phyloP scores from a whole-genome alignment of 2,888 invertebrate species.

The Dryadula phaetusa region DNA sequence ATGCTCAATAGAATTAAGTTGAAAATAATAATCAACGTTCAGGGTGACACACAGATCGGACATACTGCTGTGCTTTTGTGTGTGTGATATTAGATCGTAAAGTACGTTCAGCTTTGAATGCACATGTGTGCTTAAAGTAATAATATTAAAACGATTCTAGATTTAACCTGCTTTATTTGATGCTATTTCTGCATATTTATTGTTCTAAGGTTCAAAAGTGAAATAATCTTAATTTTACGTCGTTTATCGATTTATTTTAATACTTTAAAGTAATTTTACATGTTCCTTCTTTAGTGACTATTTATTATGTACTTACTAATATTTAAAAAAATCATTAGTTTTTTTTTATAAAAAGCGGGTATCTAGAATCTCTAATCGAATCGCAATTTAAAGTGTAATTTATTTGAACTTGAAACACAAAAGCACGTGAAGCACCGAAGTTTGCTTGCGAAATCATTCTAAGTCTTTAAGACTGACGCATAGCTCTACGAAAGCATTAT shows the following conservation, averaged over 20 bases:
- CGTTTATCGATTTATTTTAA: too few species aligned
- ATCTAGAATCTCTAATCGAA: constrained; percentile 1
- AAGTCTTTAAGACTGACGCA: constrained; percentile 58
- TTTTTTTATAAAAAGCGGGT: not conserved
- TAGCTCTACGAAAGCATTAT: not conserved
- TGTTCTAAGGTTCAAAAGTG: too few species aligned
- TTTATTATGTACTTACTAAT: not conserved
- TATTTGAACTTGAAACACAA: constrained; percentile 46
- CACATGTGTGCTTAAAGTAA: constrained; percentile 32
- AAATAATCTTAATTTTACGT: too few species aligned
- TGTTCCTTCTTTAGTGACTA: constrained; percentile 2
- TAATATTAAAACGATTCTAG: too few species aligned
- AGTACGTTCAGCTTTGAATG: constrained; percentile 43
- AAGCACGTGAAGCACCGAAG: constrained; percentile 49
- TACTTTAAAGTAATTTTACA: constrained; percentile 4
- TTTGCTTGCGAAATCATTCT: constrained; percentile 47
- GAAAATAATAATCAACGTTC: constrained; percentile 13
- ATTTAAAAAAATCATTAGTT: too few species aligned
- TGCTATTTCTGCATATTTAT: too few species aligned
- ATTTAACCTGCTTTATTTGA: too few species aligned
- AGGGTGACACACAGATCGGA: constrained; percentile 28
- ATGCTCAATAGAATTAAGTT: constrained; percentile 28
- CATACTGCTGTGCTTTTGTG: constrained; percentile 63
- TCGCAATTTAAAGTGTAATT: constrained; percentile 19
- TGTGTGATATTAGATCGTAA: constrained; percentile 67